Evolutionary conservation across 1,140 invertebrate genomes (phyloP).

Genomic region (Sinonovacula constricta): DNA sequence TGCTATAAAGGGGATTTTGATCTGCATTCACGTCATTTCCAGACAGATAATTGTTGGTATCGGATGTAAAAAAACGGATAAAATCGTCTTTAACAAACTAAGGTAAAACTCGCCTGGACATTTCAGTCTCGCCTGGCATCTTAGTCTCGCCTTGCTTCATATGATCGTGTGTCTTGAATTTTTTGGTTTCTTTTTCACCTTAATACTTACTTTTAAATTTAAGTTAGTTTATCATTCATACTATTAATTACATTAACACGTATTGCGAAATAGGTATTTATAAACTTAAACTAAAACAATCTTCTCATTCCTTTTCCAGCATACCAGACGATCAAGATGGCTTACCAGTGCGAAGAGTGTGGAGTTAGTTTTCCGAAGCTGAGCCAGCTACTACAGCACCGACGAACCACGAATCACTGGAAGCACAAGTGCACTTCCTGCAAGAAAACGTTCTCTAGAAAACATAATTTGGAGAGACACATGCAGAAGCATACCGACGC

Average conservation of each 20-base stretch:
- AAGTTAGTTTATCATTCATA: neutral
- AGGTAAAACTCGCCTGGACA: neutral
- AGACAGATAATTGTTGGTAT: neutral
- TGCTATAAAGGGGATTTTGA: neutral
- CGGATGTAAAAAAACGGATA: neutral
- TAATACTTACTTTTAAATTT: neutral
- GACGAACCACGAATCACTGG: constrained; percentile 22
- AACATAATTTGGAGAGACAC: constrained; percentile 21
- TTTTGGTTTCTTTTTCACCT: neutral
- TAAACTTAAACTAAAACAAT: no score
- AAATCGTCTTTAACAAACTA: neutral
- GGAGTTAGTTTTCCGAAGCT: neutral
- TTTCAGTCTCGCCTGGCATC: neutral
- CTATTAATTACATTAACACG: neutral
- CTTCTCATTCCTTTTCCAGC: no score
- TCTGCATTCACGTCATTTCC: neutral
- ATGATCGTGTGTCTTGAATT: neutral
- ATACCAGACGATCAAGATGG: neutral
- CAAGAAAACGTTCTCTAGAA: constrained; percentile 28
- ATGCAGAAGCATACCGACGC: constrained; percentile 8
- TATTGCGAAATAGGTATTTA: no score
- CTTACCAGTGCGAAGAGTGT: neutral
- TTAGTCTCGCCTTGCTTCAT: neutral
- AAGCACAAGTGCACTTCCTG: constrained; percentile 10
- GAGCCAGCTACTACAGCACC: constrained; percentile 20